Conservation (phyloP, 2,888 invertebrate species). For the Syrista parreyssii region DNA sequence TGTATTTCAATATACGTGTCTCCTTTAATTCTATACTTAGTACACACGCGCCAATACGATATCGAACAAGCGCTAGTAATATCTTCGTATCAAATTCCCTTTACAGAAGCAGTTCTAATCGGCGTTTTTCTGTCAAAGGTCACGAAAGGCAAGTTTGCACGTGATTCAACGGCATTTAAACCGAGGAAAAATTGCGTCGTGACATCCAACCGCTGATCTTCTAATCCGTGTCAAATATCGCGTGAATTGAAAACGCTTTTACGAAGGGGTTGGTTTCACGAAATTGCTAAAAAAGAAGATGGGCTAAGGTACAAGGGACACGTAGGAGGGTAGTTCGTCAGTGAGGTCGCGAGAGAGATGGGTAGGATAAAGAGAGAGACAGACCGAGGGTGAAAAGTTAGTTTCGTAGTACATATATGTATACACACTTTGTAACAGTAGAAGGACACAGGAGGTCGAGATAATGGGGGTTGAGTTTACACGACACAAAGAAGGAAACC, state of each 20-base stretch:
- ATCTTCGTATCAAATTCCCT: not conserved
- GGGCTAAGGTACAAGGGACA: not conserved
- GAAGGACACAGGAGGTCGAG: conserved; percentile 26
- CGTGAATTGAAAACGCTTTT: not conserved
- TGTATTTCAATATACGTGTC: not conserved
- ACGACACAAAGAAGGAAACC: conserved; percentile 39
- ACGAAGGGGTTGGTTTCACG: not conserved
- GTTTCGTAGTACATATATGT: not conserved
- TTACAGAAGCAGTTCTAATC: not conserved
- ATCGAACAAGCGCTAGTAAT: not conserved
- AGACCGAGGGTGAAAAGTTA: not conserved
- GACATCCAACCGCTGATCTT: not conserved
- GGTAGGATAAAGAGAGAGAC: too few species aligned
- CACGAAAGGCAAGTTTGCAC: not conserved
- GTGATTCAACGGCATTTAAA: too few species aligned
- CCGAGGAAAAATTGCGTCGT: too few species aligned
- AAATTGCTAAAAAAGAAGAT: not conserved
- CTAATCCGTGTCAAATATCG: not conserved
- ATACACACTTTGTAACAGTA: not conserved
- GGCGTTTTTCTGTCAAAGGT: not conserved
- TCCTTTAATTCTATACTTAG: not conserved
- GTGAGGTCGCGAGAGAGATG: not conserved
- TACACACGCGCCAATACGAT: not conserved
- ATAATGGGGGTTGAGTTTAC: conserved; percentile 47
- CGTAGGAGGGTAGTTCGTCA: not conserved